Base-by-base conservation (phyloP, 2,888 invertebrate species). In the Coremacera marginata region DNA sequence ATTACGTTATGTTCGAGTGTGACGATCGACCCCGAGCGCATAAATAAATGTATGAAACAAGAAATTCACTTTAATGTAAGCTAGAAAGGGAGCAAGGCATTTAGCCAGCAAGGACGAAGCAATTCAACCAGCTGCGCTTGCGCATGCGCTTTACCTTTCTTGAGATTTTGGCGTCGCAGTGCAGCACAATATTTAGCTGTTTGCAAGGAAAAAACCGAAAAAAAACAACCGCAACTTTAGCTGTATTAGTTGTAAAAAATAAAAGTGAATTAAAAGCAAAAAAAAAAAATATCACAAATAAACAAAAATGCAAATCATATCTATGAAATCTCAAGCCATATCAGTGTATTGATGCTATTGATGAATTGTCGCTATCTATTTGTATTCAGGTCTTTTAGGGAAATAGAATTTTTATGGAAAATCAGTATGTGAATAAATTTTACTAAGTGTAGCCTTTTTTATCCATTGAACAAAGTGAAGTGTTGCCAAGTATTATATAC, bases 61-160 rank as follows among this genome's bases (percentile, higher is more conserved):
- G 14, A 19, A 55, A 55, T 55, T 16, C 0, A 19, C 55, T 55
- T 55, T 3, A 7, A 19, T 22, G 55, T 5, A 19, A 22, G n/a
- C 19, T 2, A 19, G 22, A 19, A 22, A 62, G 62, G 25, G 9
- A 62, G 2, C 9, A 11, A 16, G 7, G 27, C 14, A 19, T 9
- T 19, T 5, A 27, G 22, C 22, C 19, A 62, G 62, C 14, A 62
- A 62, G 62, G 16, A 62, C 22, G 31, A 31, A n/a, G 52, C 16
- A n/a, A 51, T 55, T 44, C 49, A 72, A 49, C 72, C 72, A 72
- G 72, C 72, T 72, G 71, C 57, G 70, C 31, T 31, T 57, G 70
- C 37, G 55, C 55, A 44, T 44, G 44, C 44, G 68, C 27, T 27
- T 68, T 51, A 25, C 68, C 22, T 67, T 67, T 37, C 22, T 19